Evolutionary conservation across 2,113 vertebrate species (phyloP).

Genomic region (Actenoides hombroni): DNA sequence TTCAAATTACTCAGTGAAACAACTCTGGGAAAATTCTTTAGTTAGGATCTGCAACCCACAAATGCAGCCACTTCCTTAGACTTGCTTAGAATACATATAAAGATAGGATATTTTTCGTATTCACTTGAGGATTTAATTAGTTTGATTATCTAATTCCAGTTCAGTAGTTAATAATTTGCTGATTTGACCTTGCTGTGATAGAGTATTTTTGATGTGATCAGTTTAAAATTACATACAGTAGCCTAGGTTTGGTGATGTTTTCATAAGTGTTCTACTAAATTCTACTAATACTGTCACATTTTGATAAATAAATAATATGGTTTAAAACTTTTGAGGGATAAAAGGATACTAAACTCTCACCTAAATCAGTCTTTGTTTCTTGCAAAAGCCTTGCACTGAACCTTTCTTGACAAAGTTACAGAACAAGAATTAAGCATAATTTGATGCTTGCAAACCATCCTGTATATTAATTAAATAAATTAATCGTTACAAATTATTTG

Average conservation of each 20-base stretch:
- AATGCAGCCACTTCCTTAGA: background rate
- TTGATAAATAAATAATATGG: background rate
- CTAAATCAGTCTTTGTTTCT: background rate
- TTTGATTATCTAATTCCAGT: slow-evolving; percentile 5
- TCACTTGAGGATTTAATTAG: background rate
- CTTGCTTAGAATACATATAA: background rate
- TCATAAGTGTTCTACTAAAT: background rate
- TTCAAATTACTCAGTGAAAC: background rate
- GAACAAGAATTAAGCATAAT: background rate
- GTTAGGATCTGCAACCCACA: background rate
- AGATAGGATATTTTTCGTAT: background rate
- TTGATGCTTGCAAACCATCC: background rate
- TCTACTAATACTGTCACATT: background rate
- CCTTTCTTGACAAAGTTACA: background rate
- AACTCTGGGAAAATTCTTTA: background rate
- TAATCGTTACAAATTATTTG: background rate
- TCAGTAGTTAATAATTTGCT: background rate
- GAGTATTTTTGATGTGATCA: background rate
- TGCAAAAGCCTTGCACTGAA: background rate
- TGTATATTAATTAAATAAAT: background rate
- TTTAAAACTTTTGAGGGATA: background rate
- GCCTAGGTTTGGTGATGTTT: background rate
- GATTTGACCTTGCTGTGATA: background rate
- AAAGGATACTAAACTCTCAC: background rate
- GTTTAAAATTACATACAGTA: background rate